Evolutionary conservation across 2,113 vertebrate species (phyloP), one percentile per base, ranked within the genome.

Genomic region (Genyomyrus donnyi): DNA sequence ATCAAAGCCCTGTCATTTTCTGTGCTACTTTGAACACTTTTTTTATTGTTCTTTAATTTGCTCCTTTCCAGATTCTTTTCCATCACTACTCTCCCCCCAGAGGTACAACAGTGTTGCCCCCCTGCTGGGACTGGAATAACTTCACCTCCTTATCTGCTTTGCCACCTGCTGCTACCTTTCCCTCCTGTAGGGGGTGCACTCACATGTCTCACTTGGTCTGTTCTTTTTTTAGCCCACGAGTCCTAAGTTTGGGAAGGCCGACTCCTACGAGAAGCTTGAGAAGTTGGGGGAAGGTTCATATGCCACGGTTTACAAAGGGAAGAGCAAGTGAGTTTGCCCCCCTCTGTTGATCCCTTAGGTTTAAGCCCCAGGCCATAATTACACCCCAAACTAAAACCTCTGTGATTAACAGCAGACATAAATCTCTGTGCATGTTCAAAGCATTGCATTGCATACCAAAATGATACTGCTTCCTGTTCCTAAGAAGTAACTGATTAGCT

Each of bases 221-320:
- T 88, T 91, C 94, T 19, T 56, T 90, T 5, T 95, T 91, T 93
- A 99, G 98, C 98, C 98, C 13, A 99, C 98, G 53, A 99, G 98
- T 93, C 98, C 98, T 86, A 99, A 98, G 94, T 99, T 99, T 95
- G 98, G 98, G 92, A 99, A 99, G 94, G 97, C 98, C 83, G 98
- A 99, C 91, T 99, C 98, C 0, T 99, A 99, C 17, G 98, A 99
- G 93, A 99, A 99, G 94, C 96, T 99, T 93, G 98, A 99, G 94
- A 99, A 99, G 92, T 95, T 99, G 85, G 98, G 98, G 87, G 98
- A 99, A 93, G 98, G 98, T 5, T 99, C 98, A 70, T 99, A 99
- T 89, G 98, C 98, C 85, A 99, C 98, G 13, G 98, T 99, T 45
- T 99, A 98, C 95, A 99, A 99, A 96, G 98, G 98, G 87, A 99